Conservation (phyloP, 2,797 vertebrate genomes). For the Bradypus variegatus region DNA sequence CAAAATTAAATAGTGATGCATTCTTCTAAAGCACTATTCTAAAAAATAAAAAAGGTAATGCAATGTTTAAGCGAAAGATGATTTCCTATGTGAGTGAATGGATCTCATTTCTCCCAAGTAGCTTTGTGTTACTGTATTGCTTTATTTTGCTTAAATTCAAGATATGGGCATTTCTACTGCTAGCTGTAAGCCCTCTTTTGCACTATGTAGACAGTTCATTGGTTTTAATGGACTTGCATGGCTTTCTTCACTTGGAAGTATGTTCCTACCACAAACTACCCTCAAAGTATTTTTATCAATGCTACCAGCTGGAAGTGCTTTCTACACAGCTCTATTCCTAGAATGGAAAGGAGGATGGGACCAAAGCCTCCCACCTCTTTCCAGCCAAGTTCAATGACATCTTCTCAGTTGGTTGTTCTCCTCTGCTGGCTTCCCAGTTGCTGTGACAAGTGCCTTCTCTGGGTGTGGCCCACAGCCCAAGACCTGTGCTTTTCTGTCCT, state of each 20-base stretch:
- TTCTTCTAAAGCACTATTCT: neutral
- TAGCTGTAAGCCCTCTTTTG: neutral
- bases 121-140: neutral
- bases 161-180: neutral
- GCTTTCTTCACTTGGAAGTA: neutral
- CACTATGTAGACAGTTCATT: neutral
- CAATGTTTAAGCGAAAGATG: neutral
- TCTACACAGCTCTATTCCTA: neutral
- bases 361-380: neutral
- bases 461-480: neutral
- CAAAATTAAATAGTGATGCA: neutral
- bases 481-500: neutral
- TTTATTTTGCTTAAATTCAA: slow-evolving; percentile 6
- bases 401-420: no score
- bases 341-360: neutral
- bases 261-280: neutral
- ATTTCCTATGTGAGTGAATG: neutral
- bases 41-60: neutral
- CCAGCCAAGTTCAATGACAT: neutral
- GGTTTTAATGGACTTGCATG: neutral
- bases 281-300: neutral
- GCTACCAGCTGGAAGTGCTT: neutral
- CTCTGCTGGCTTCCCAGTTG: neutral
- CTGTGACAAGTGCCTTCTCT: neutral
- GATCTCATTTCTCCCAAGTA: neutral